phyloP scores from a whole-genome alignment of 2,113 vertebrate genomes.

The Garra rufa region DNA sequence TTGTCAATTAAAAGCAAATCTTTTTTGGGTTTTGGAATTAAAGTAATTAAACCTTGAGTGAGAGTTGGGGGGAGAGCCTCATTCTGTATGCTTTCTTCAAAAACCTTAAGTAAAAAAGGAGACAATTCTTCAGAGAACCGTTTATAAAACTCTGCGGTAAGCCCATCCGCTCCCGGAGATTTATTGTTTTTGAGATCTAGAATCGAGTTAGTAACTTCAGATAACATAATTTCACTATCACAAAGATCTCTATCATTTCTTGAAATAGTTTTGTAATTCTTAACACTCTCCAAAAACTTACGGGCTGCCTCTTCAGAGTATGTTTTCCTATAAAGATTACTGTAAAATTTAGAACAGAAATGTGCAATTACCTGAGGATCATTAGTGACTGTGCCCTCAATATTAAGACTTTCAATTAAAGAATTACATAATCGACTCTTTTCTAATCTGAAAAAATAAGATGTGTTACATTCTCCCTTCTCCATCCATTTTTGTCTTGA shows the following conservation, averaged over 20 bases:
- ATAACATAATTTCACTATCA: not conserved
- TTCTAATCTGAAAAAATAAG: not conserved
- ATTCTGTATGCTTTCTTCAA: not conserved
- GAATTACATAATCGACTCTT: not conserved
- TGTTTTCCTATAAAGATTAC: not conserved
- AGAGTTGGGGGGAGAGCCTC: no score
- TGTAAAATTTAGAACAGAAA: not conserved
- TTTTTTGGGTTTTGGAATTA: not conserved
- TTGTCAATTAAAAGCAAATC: not conserved
- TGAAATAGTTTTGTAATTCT: not conserved
- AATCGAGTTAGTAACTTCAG: not conserved
- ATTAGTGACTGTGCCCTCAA: not conserved
- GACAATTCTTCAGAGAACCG: not conserved
- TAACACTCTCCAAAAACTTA: not conserved
- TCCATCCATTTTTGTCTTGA: not conserved
- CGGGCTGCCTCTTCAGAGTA: not conserved
- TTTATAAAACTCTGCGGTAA: not conserved
- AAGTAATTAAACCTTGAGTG: not conserved
- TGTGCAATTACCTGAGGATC: not conserved
- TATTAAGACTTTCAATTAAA: not conserved
- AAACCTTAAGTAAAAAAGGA: not conserved
- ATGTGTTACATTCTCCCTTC: not conserved
- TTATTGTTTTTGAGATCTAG: not conserved
- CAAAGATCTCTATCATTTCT: not conserved
- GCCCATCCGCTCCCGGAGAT: not conserved